Base-by-base conservation (phyloP, 2,113 vertebrate species). In the Echinops telfairi region DNA sequence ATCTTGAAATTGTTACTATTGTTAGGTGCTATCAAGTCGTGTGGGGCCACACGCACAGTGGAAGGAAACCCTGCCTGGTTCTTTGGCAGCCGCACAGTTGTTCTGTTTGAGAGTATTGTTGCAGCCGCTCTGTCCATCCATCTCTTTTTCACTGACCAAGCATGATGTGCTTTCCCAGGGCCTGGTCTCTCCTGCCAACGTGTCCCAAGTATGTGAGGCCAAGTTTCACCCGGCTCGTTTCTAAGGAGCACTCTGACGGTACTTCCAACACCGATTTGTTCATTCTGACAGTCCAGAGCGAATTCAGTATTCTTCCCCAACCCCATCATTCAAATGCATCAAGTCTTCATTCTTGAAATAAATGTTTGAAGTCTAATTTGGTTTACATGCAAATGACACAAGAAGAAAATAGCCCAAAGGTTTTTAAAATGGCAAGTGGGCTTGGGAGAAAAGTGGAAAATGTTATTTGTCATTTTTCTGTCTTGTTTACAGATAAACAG, bases 281-380 rank as follows among this genome's bases (percentile, higher is more conserved):
- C 66, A 27, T 68, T 14, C 29, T 31, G 15, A 17, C 66, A 31
- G 11, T 68, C 10, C 29, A 29, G 27, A 11, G 29, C 11, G 31
- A 14, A 68, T 12, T 68, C 66, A 68, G 10, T 31, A 68, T 68
- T 68, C 66, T 68, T 31, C 66, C 10, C 66, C 29, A 68, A 68
- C 29, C 12, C 66, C 29, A 31, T 31, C 8, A 31, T 29, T 68
- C 29, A 68, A 31, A 31, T 68, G 66, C 29, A 31, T 68, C 2
- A 68, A 31, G 29, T 68, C 66, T 68, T 68, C 29, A 85, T 62
- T 86, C 53, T 84, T 82, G 81, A 89, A 90, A 80, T 70, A 80
- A 92, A 38, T 89, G 36, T 64, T 91, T 89, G 79, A 94, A 92
- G 91, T 40, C 22, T 7, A 20, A 53, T 91, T 86, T 68, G 80